phyloP scores from a whole-genome alignment of 2,113 vertebrate species.

The Chunga burmeisteri region DNA sequence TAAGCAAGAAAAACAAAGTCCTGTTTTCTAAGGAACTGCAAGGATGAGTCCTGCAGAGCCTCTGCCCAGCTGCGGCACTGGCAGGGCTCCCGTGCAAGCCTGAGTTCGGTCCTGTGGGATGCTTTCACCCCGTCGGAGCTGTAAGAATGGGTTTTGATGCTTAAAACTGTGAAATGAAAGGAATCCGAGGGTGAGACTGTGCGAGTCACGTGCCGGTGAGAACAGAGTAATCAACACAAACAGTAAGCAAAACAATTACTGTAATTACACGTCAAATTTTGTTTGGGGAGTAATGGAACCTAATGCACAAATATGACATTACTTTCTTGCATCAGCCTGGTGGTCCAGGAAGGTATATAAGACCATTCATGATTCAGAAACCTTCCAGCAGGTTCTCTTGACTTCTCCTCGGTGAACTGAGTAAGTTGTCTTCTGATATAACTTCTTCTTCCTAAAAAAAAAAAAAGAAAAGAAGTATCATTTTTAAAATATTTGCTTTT shows the following conservation, averaged over 20 bases:
- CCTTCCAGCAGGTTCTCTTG: slow-evolving; percentile 44
- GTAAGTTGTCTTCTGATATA: slow-evolving; percentile 46
- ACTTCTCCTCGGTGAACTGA: slow-evolving; percentile 50
- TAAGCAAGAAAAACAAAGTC: neutral
- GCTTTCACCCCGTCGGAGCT: fast-evolving
- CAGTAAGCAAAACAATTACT: slow-evolving; percentile 42
- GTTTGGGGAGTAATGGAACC: slow-evolving; percentile 55
- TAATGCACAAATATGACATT: slow-evolving; percentile 59
- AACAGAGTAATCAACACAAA: slow-evolving; percentile 33
- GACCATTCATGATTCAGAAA: slow-evolving; percentile 39
- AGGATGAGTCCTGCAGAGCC: neutral
- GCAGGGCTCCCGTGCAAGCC: neutral
- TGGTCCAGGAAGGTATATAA: slow-evolving; percentile 60
- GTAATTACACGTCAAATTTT: slow-evolving; percentile 47
- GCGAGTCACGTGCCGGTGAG: neutral
- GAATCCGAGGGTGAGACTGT: neutral
- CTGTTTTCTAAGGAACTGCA: neutral
- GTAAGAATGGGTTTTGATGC: neutral
- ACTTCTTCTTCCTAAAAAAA: neutral
- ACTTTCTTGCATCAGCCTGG: slow-evolving; percentile 64
- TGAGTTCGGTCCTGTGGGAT: fast-evolving
- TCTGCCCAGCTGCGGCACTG: neutral
- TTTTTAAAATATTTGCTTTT: neutral
- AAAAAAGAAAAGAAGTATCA: fast-evolving
- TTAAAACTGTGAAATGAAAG: neutral